Evolutionary conservation across 2,888 invertebrate species (phyloP), one percentile per base, ranked within the genome.

Genomic region (Leistus spinibarbis): DNA sequence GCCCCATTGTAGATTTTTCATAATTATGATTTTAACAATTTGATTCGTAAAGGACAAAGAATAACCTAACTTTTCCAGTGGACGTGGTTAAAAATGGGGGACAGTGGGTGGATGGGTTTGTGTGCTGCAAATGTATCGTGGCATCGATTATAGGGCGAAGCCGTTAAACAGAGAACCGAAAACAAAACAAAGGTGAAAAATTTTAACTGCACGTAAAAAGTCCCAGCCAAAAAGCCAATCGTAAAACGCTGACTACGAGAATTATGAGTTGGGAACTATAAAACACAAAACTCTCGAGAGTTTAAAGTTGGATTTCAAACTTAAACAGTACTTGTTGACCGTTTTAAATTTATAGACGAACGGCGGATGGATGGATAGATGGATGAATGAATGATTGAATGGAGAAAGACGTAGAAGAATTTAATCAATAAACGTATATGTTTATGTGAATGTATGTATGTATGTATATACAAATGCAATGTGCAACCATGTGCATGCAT

Each of bases 151-250:
- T 27, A 16, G 20, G 17, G 62, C 63, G 67, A 24, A 40, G 72
- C 67, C 24, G 73, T 73, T 67, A 73, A 73, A n/a, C 68, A 62
- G 75, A 40, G 40, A 68, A 69, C 75, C 75, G 75, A 80, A 82
- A 83, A 83, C 83, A 83, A 84, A 84, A 84, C 82, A 81, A 83
- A 84, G 83, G 83, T 83, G 83, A 83, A 83, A 83, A 84, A 83
- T 84, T 84, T 84, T 84, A 84, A 83, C 83, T 79, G 81, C 82
- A 78, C 82, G 81, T 82, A 83, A 83, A 83, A 83, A 82, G 80
- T 80, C 79, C 76, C 81, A 79, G 81, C 82, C 82, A 81, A 82
- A 83, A 82, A 81, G 82, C 80, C 80, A 82, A 82, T 83, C 83
- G 83, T 83, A 80, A 80, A 80, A 78, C 76, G 77, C 69, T 65